These are phyloP conservation scores for Tachuris rubrigastra DNA, from an alignment of 2,113 vertebrate genomes.

Conservation along the genomic window DNA sequence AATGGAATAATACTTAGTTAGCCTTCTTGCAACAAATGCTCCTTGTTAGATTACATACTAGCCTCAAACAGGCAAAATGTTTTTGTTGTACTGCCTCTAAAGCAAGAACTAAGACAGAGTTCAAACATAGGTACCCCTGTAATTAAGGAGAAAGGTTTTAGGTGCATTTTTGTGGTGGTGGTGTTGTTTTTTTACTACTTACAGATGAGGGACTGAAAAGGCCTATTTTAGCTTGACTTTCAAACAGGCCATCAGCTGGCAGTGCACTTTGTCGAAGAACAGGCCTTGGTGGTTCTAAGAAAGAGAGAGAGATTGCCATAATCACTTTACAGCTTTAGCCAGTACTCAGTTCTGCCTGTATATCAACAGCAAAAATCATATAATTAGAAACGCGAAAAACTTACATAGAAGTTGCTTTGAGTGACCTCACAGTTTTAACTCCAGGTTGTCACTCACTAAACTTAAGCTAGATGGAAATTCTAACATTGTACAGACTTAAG, in stretches of 20 bases:
- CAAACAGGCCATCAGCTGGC: conserved; percentile 71
- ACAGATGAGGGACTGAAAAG: conserved; percentile 76
- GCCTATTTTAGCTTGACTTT: conserved; percentile 78
- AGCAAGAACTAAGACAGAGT: neutral
- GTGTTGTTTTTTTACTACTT: conserved; percentile 17
- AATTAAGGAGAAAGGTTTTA: neutral
- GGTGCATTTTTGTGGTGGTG: neutral
- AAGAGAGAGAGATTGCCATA: neutral
- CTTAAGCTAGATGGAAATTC: neutral
- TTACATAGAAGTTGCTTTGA: neutral
- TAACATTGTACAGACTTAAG: rapidly evolving
- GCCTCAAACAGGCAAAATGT: neutral
- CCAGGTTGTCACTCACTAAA: neutral
- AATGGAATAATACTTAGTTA: neutral
- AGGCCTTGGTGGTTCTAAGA: conserved; percentile 76
- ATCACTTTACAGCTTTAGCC: neutral
- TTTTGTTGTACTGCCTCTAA: neutral
- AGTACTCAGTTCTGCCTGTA: neutral
- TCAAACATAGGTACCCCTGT: neutral
- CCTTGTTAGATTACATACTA: neutral
- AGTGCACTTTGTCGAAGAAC: conserved; percentile 27
- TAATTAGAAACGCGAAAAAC: neutral
- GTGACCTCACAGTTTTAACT: neutral
- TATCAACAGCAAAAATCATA: neutral
- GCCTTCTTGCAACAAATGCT: neutral